Evolutionary conservation across 2,113 vertebrate genomes (phyloP).

Genomic region (Misgurnus mizolepis): DNA sequence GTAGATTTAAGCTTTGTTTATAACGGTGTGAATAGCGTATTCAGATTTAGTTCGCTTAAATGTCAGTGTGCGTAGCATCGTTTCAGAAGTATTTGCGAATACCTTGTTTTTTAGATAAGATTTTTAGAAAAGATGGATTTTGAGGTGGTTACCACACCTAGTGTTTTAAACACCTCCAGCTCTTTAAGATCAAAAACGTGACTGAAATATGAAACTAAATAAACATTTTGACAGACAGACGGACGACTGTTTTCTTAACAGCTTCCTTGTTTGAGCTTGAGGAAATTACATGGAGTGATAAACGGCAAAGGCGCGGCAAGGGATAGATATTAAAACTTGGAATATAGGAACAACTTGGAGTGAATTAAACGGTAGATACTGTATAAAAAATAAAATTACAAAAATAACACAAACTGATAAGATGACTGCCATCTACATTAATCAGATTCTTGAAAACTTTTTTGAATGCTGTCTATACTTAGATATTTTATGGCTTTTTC

Average conservation of each 20-base stretch:
- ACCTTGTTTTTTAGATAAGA: neutral
- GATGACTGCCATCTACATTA: constrained; percentile 14
- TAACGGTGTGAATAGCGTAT: neutral
- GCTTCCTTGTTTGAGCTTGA: constrained; percentile 30
- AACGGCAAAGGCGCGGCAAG: neutral
- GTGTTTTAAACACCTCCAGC: neutral
- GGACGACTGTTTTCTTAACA: constrained; percentile 17
- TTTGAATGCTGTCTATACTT: no score
- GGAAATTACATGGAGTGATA: neutral
- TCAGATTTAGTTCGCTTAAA: neutral
- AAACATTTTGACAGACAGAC: constrained; percentile 14
- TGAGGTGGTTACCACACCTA: neutral
- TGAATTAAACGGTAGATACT: neutral
- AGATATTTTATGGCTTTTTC: neutral
- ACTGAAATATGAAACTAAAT: constrained; percentile 26
- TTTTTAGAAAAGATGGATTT: neutral
- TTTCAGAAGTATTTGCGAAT: constrained; percentile 1
- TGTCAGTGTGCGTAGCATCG: neutral
- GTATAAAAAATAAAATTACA: neutral
- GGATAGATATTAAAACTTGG: constrained; percentile 2
- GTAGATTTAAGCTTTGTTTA: neutral
- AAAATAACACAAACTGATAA: neutral
- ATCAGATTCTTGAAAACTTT: neutral
- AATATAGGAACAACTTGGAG: constrained; percentile 5
- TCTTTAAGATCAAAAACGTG: constrained; percentile 10